Percentiles rank a stretch among this genome's conserved stretches.
phyloP scores from a whole-genome alignment of 2,888 invertebrate species.

The Choristoneura rosaceana region DNA sequence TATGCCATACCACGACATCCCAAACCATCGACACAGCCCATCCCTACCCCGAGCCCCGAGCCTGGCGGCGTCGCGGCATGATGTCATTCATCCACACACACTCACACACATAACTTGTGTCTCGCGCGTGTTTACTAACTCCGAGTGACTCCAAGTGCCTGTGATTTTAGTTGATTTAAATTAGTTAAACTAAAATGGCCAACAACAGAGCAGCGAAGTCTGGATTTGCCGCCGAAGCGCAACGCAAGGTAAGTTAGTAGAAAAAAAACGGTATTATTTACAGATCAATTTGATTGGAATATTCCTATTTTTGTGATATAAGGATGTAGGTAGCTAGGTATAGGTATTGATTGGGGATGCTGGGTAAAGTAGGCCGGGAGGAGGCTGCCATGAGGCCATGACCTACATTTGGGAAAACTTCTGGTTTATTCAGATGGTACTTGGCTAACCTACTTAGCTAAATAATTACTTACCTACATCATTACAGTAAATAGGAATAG shows the following conservation, averaged over 20 bases:
- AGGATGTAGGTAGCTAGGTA: not conserved
- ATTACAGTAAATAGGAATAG: not conserved
- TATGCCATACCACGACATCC: constrained; percentile 4
- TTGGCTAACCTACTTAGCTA: constrained; percentile 17
- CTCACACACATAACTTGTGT: constrained; percentile 71
- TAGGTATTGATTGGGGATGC: constrained; percentile 38
- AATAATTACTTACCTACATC: not conserved
- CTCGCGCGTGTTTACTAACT: constrained; percentile 77
- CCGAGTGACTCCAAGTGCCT: constrained; percentile 76
- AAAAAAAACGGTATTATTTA: not conserved
- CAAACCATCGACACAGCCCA: constrained; percentile 26
- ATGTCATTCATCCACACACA: constrained; percentile 83
- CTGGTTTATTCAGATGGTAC: constrained; percentile 13
- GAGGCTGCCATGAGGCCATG: constrained; percentile 25
- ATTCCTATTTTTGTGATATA: not conserved
- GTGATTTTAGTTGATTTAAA: constrained; percentile 76
- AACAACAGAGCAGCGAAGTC: constrained; percentile 94
- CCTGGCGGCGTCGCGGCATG: constrained; percentile 64
- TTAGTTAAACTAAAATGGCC: constrained; percentile 86
- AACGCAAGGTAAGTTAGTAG: constrained; percentile 91
- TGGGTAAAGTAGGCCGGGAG: constrained; percentile 35
- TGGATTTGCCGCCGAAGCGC: constrained; percentile 98
- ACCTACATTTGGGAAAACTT: constrained; percentile 32
- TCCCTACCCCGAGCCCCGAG: constrained; percentile 46
- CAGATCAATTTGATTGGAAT: not conserved